Percentiles rank a stretch among this genome's conserved stretches.
These are phyloP conservation scores for Bradynema listronoti DNA, from an alignment of 1,140 invertebrate species.

Conservation along the genomic window DNA sequence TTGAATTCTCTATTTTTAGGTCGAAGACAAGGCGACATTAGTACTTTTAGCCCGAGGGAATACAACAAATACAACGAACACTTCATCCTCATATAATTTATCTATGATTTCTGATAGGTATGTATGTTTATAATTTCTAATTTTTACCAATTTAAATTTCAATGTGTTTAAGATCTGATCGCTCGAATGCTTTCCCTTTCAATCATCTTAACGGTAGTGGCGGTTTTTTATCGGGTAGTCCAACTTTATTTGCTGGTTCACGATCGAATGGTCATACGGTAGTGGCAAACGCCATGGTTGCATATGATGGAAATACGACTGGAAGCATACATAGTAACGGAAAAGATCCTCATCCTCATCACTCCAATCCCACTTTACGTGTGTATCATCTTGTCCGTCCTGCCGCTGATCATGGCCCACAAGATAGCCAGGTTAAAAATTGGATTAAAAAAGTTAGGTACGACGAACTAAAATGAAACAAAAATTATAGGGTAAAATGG, in stretches of 20 bases:
- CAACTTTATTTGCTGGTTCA: too few relatives aligned
- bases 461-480: background rate
- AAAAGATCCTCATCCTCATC: background rate
- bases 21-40: slow-evolving; percentile 82
- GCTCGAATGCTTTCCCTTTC: too few relatives aligned
- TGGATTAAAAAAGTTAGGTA: background rate
- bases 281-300: too few relatives aligned
- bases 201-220: too few relatives aligned
- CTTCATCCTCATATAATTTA: slow-evolving; percentile 80
- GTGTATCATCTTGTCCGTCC: slow-evolving; percentile 88
- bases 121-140: too few relatives aligned
- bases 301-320: slow-evolving; percentile 30
- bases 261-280: too few relatives aligned
- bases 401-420: slow-evolving; percentile 66
- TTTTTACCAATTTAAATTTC: too few relatives aligned
- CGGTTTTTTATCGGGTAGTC: too few relatives aligned
- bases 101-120: slow-evolving; percentile 74
- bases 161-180: too few relatives aligned
- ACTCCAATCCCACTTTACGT: slow-evolving; percentile 45
- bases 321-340: slow-evolving; percentile 32
- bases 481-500: slow-evolving; percentile 82
- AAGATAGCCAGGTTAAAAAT: slow-evolving; percentile 64
- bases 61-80: too few relatives aligned
- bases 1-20: slow-evolving; percentile 54
- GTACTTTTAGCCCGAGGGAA: slow-evolving; percentile 88